Base-by-base conservation (phyloP, 2,113 vertebrate species). In the Psettodes erumei region DNA sequence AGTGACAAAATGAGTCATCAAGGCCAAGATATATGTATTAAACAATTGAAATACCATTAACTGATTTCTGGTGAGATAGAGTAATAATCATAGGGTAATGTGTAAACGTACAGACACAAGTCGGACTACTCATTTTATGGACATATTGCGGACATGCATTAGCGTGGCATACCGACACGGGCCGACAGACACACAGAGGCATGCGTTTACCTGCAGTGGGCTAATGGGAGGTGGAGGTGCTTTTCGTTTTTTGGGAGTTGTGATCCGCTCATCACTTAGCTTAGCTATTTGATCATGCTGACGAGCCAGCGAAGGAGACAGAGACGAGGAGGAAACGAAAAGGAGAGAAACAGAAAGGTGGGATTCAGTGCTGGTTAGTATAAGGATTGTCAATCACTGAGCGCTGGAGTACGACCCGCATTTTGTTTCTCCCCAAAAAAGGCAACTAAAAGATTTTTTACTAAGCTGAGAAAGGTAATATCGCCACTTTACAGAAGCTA, bases 171-270 rank as follows among this genome's bases (percentile, higher is more conserved):
- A 84, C 43, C 37, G 47, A 79, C 28, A 62, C 71, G 75, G 82
- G 56, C 79, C 28, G 53, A 74, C 63, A 72, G 43, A 71, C 15
- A 65, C 8, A 78, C 13, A 65, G 33, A 48, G 28, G 73, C 86
- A 86, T 82, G 87, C 83, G 6, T 94, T 98, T 98, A 99, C 98
- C 98, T 99, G 97, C 82, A 93, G 82, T 92, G 96, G 95, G 92
- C 96, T 98, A 95, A 96, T 93, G 91, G 97, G 97, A 95, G 97
- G 97, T 92, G 97, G 96, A 94, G 98, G 98, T 92, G 98, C 98
- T 96, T 97, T 98, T 95, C 97, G 95, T 95, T 98, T 98, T 98
- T 99, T 98, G 92, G 97, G 96, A 93, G 97, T 98, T 95, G 96
- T 95, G 96, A 96, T 97, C 96, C 96, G 95, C 92, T 98, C 96